Evolutionary conservation across 2,113 vertebrate species (phyloP).

Genomic region (Ptilonorhynchus violaceus): DNA sequence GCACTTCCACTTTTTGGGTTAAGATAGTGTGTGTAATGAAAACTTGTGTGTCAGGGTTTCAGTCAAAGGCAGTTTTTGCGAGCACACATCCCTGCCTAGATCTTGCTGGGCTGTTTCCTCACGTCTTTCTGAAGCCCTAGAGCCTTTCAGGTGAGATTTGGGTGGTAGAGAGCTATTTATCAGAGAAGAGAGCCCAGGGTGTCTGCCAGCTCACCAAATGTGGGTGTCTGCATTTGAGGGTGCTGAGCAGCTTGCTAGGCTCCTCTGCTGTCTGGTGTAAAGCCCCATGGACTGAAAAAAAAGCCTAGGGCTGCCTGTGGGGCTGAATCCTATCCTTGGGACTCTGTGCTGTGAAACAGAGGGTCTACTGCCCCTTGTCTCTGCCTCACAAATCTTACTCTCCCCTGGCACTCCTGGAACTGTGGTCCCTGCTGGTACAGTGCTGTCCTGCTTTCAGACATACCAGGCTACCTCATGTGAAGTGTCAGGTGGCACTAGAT

Average conservation of each 20-base stretch:
- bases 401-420: fast-evolving
- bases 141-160: background rate
- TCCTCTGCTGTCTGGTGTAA: background rate
- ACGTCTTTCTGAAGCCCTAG: background rate
- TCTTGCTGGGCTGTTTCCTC: background rate
- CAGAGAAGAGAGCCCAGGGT: background rate
- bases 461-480: background rate
- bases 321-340: background rate
- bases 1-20: background rate
- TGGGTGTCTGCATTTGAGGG: background rate
- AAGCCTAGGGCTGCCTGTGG: background rate
- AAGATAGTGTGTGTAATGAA: background rate
- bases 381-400: fast-evolving
- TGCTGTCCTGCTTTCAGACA: background rate
- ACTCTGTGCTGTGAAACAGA: background rate
- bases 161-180: background rate
- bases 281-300: background rate
- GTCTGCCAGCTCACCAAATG: background rate
- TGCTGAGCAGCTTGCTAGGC: background rate
- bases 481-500: background rate
- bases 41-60: background rate
- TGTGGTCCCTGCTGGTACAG: background rate
- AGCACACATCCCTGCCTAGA: background rate
- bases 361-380: background rate
- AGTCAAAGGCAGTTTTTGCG: background rate